A percentile compares a stretch with the other conserved stretches of the same genome.
These are phyloP conservation scores for Beaufortia kweichowensis DNA, from an alignment of 2,113 vertebrate species.

Conservation along the genomic window DNA sequence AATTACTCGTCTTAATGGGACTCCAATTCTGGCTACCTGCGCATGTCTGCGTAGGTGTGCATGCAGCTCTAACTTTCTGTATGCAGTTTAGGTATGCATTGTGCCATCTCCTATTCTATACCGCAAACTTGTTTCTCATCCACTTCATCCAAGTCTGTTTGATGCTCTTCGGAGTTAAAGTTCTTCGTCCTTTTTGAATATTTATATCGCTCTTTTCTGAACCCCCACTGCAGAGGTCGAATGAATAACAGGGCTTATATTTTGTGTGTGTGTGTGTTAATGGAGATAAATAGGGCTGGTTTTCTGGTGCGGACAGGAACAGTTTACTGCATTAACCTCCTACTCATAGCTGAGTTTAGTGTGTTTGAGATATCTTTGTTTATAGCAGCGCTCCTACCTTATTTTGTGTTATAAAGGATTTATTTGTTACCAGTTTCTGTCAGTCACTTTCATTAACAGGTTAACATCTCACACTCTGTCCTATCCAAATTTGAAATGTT, in stretches of 20 bases:
- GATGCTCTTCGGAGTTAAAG: neutral
- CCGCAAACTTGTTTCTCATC: neutral
- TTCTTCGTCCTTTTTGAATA: conserved; percentile 15
- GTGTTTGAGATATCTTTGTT: neutral
- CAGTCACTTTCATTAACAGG: neutral
- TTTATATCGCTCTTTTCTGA: neutral
- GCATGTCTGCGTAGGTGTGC: conserved; percentile 28
- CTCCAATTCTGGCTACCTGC: neutral
- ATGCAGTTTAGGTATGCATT: neutral
- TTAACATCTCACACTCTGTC: too few species aligned
- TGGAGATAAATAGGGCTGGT: neutral
- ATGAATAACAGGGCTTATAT: conserved; percentile 1
- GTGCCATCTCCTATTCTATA: neutral
- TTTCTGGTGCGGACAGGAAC: too few species aligned
- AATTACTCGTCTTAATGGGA: neutral
- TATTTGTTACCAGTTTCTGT: neutral
- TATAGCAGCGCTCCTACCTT: neutral
- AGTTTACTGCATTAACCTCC: too few species aligned
- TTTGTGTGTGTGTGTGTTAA: neutral
- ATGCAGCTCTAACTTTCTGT: conserved; percentile 21
- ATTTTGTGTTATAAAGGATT: neutral
- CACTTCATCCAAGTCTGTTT: neutral
- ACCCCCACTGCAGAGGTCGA: neutral
- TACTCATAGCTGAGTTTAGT: too few species aligned
- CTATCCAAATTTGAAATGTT: too few species aligned